Percentiles rank a stretch among this genome's conserved stretches.
Conservation (phyloP, 2,113 vertebrate species). For the Istiophorus platypterus region DNA sequence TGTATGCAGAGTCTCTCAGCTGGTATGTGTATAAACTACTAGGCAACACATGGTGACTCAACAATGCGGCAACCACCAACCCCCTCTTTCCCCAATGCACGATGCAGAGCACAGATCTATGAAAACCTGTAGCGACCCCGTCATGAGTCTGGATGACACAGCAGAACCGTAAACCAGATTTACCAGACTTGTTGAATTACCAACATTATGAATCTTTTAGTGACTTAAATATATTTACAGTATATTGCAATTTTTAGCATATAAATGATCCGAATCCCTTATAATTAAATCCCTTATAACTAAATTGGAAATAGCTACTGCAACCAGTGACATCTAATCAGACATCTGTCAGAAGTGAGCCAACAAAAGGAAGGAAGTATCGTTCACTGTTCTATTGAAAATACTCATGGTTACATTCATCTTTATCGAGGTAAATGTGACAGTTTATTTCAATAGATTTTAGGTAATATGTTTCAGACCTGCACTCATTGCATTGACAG, state of each 20-base stretch:
- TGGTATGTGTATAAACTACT: neutral
- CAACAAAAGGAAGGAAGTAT: no score
- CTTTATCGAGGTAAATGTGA: no score
- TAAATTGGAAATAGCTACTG: neutral
- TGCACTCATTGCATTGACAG: no score
- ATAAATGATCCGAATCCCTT: neutral
- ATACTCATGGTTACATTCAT: no score
- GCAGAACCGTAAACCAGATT: no score
- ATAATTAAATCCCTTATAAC: no score
- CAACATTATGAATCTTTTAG: no score
- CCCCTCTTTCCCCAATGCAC: neutral
- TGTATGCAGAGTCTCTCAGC: neutral
- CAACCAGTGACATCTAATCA: neutral
- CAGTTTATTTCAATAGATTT: no score
- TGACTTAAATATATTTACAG: neutral
- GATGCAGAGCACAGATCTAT: neutral
- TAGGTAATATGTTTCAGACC: no score
- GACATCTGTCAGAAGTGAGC: no score
- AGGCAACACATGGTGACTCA: conserved; percentile 56
- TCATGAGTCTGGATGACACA: conserved; percentile 1
- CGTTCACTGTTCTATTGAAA: no score
- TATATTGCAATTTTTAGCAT: neutral
- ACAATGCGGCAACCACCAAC: conserved; percentile 41
- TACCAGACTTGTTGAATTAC: no score
- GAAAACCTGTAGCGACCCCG: neutral